Percentiles rank a stretch among this genome's conserved stretches.
These are phyloP conservation scores for Paracanthobrama guichenoti DNA, from an alignment of 2,113 vertebrate species.

Conservation along the genomic window DNA sequence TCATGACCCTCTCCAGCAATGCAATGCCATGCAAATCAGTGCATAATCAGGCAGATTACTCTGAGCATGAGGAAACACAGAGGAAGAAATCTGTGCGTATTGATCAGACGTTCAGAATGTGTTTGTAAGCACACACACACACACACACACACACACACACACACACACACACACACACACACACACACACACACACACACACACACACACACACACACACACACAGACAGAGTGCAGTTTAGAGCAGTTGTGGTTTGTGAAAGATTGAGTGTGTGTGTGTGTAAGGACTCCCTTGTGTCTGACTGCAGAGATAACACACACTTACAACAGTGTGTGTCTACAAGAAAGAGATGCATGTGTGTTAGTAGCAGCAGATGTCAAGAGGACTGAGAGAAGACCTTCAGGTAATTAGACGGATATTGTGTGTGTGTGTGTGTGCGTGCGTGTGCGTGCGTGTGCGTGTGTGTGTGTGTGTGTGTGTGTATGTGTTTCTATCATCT, in stretches of 20 bases:
- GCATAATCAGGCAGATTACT: slow-evolving; percentile 23
- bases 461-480: background rate
- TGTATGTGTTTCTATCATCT: background rate
- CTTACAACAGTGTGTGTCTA: background rate
- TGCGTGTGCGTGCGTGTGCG: background rate
- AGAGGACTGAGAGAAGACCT: background rate
- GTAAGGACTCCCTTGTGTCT: background rate
- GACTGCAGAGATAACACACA: slow-evolving; percentile 3
- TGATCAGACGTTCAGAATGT: slow-evolving; percentile 24
- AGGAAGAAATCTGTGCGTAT: background rate
- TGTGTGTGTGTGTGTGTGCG: background rate
- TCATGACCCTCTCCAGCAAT: background rate
- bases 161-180: no score
- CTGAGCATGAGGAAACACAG: background rate
- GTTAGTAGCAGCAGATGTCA: slow-evolving; percentile 1
- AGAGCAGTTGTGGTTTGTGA: slow-evolving; percentile 21
- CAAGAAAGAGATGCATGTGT: background rate
- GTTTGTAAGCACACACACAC: background rate
- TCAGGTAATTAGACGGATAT: background rate
- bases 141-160: background rate
- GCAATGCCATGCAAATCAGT: background rate
- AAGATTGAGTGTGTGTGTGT: slow-evolving; percentile 3
- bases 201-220: background rate
- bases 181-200: background rate
- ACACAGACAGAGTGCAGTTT: no score